Evolutionary conservation across 2,113 vertebrate species (phyloP), one percentile per base, ranked within the genome.

Genomic region (Pachycephala philippinensis): DNA sequence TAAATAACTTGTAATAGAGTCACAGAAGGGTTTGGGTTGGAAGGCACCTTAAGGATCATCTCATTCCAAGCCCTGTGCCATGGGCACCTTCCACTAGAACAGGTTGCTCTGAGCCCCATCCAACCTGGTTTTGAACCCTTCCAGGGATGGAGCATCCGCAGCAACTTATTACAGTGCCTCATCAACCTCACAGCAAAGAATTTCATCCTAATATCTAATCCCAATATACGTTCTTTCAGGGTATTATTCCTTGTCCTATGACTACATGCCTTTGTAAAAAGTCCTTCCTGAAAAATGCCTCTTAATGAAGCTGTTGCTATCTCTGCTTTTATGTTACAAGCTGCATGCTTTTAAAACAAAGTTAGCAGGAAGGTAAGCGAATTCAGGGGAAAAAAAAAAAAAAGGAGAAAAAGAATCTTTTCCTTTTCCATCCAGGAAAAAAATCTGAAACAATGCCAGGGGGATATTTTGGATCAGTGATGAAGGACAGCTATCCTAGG

Each of bases 351-450:
- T 72, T 63, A 71, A 84, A 95, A 78, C 44, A 17, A 86, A n/a
- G 3, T 13, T n/a, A 64, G 15, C 2, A 18, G 6, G 15, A 65
- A 47, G 3, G 7, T 78, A 66, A 74, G 3, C 1, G 3, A 7
- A 10, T 75, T 75, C 18, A 53, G 23, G 9, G 37, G 12, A 33
- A 60, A 65, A 50, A 50, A 23, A 9, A 59, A 49, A 40, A 15
- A 7, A 57, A 7, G 15, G n/a, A 37, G 7, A 82, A 61, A 60
- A 76, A 53, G 1, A 18, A 8, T 14, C 0, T 49, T 56, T 65
- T 85, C 61, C 15, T n/a, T 5, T 70, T 65, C 13, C 11, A 31
- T 27, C 2, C 18, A 42, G 28, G 52, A 35, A n/a, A 54, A 65
- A 85, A 49, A 3, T 20, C 52, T 78, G 49, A 83, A 83, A 27